phyloP scores from a whole-genome alignment of 2,888 invertebrate species.

The Xylota sylvarum region DNA sequence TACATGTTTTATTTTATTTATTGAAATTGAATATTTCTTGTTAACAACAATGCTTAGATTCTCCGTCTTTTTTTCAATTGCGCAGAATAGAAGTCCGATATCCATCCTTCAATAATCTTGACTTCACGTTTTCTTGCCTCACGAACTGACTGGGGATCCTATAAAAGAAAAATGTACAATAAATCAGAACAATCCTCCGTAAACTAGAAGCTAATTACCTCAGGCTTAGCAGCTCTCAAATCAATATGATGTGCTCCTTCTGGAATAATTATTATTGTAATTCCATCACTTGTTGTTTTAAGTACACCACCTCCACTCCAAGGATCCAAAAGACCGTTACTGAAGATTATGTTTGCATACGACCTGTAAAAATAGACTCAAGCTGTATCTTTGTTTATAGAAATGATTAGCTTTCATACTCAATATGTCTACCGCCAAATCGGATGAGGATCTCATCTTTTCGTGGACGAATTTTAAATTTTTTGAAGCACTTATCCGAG shows the following conservation, averaged over 20 bases:
- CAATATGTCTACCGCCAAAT: slow-evolving; percentile 93
- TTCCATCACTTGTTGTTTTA: slow-evolving; percentile 88
- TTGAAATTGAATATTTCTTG: neutral
- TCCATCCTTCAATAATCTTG: slow-evolving; percentile 80
- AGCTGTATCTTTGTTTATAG: neutral
- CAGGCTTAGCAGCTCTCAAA: slow-evolving; percentile 86
- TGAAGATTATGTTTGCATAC: slow-evolving; percentile 91
- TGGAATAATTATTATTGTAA: slow-evolving; percentile 90
- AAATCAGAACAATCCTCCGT: neutral
- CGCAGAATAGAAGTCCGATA: slow-evolving; percentile 46
- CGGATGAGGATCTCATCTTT: slow-evolving; percentile 89
- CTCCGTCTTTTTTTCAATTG: slow-evolving; percentile 36
- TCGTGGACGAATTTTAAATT: slow-evolving; percentile 89
- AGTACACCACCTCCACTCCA: slow-evolving; percentile 95
- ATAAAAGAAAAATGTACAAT: slow-evolving; percentile 47
- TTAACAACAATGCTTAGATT: neutral
- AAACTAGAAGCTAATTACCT: slow-evolving; percentile 58
- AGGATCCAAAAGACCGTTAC: slow-evolving; percentile 94
- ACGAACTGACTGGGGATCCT: slow-evolving; percentile 81
- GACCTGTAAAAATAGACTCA: slow-evolving; percentile 79
- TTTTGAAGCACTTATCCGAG: slow-evolving; percentile 89
- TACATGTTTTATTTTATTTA: neutral
- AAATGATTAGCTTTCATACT: slow-evolving; percentile 85
- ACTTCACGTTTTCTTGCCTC: slow-evolving; percentile 81
- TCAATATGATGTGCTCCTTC: slow-evolving; percentile 95